Conservation (phyloP, 2,797 vertebrate species). For the Lepilemur septentrionalis region DNA sequence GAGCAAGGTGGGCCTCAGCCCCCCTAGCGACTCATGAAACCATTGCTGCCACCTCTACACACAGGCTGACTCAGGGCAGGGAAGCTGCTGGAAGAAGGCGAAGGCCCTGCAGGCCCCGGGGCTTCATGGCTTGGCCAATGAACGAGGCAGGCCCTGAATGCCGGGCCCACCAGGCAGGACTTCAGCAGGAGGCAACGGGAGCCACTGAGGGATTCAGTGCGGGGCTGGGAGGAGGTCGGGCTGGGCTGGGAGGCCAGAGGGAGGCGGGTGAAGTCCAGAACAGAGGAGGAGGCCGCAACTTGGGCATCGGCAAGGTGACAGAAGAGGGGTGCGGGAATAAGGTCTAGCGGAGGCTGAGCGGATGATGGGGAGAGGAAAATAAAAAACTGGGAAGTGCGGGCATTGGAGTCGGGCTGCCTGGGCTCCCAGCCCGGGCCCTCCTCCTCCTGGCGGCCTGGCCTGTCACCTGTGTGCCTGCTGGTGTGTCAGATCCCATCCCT, state of each 20-base stretch:
- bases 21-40: background rate
- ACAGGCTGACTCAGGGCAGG: rapidly evolving
- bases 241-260: background rate
- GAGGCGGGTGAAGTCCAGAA: background rate
- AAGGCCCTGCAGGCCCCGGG: background rate
- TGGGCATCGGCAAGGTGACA: no score
- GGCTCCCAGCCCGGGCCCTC: rapidly evolving
- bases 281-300: background rate
- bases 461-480: rapidly evolving
- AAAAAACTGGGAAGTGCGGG: rapidly evolving
- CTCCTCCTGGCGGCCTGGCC: background rate
- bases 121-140: background rate
- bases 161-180: background rate
- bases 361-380: background rate
- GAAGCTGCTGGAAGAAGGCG: background rate
- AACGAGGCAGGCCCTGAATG: background rate
- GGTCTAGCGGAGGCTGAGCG: background rate
- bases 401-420: rapidly evolving
- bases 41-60: background rate
- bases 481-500: background rate
- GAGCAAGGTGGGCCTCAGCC: background rate
- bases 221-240: no score
- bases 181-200: background rate
- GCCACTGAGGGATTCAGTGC: background rate
- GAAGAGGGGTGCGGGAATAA: background rate